Evolutionary conservation across 2,797 vertebrate species (phyloP), one percentile per base, ranked within the genome.

Genomic region (Naso thynnoides): DNA sequence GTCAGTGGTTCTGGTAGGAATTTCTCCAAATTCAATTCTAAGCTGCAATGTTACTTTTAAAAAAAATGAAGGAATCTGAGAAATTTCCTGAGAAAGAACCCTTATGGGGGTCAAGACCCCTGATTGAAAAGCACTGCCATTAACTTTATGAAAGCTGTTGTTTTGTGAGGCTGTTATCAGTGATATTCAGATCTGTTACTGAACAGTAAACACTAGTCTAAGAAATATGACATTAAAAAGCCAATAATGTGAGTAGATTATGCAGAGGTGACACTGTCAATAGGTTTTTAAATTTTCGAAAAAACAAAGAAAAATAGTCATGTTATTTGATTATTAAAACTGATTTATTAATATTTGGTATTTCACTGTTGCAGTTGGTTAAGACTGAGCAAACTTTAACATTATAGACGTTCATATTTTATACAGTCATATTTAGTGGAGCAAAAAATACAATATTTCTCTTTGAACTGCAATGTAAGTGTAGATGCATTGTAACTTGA

Each of bases 21-120:
- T 45, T 76, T 7, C 19, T 58, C 6, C n/a, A 15, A 41, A 29
- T 59, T 52, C 18, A 10, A 53, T 58, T 65, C 5, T 29, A 44
- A 42, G 24, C 24, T n/a, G 15, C 53, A 26, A 36, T 47, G 19
- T 45, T 4, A 47, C 29, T 54, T 47, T n/a, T n/a, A n/a, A n/a
- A n/a, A n/a, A n/a, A n/a, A n/a, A n/a, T n/a, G n/a, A n/a, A n/a
- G n/a, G n/a, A n/a, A n/a, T n/a, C n/a, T n/a, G n/a, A n/a, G n/a
- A n/a, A n/a, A n/a, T n/a, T n/a, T n/a, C n/a, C n/a, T n/a, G n/a
- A n/a, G n/a, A n/a, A n/a, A n/a, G n/a, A n/a, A n/a, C n/a, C n/a
- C n/a, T n/a, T n/a, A n/a, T n/a, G n/a, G n/a, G n/a, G n/a, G n/a
- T n/a, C n/a, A n/a, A n/a, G n/a, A n/a, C n/a, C n/a, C n/a, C n/a